Base-by-base conservation (phyloP, 2,113 vertebrate genomes). In the Macquaria ambigua region DNA sequence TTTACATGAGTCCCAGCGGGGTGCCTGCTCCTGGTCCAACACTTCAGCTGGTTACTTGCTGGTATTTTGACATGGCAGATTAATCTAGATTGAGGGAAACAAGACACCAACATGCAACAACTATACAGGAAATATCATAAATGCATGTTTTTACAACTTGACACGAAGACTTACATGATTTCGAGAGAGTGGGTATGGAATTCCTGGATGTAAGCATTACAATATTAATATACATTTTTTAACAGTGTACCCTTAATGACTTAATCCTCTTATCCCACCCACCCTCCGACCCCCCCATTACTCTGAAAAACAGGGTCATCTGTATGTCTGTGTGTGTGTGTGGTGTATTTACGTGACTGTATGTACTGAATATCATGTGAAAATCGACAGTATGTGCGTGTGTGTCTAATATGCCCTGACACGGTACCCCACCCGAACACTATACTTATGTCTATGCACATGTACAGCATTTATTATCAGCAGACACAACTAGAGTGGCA, bases 1-100 rank as follows among this genome's bases (percentile, higher is more conserved):
- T 91, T 94, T 92, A 91, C 90, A 93, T 79, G 69, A 82, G 68
- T 82, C 82, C 52, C 89, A 88, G 93, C 68, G 21, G 92, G 92
- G 79, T n/a, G 88, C 61, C 79, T 59, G 50, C 72, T 89, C 53
- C 62, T 62, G 77, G 39, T 79, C 82, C 78, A 89, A 70, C 84
- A 58, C 69, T 66, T 86, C 64, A 89, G 75, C 81, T 81, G 85
- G 55, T 77, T 77, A 50, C 77, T 81, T 15, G 6, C 31, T 43
- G 56, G 31, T 81, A 80, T 89, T 88, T 79, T 86, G 76, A 89
- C 76, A 37, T 77, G 81, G 79, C 75, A 73, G 64, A 83, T 90
- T 86, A 82, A 89, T 90, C 81, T 77, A 77, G 12, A 84, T 66
- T 62, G 50, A 76, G 61, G 56, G 43, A 76, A 81, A 79, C 53